phyloP scores from a whole-genome alignment of 2,888 invertebrate genomes.

The Nephrotoma guestfalica region DNA sequence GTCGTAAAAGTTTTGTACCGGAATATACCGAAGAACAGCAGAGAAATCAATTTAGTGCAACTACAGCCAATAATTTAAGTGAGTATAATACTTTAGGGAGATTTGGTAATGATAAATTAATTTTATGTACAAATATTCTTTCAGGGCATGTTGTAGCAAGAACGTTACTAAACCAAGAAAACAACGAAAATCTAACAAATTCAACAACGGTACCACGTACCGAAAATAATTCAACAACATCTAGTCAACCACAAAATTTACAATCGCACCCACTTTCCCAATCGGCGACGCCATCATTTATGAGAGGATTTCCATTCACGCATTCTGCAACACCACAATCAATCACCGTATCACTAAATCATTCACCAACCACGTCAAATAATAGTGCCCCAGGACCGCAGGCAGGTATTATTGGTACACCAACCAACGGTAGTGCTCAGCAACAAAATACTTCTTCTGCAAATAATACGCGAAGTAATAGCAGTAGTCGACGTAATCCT shows the following conservation, averaged over 20 bases:
- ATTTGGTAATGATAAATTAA: neutral
- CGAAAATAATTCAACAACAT: constrained; percentile 3
- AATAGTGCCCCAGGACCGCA: neutral
- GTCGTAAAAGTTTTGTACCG: constrained; percentile 59
- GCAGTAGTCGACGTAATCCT: neutral
- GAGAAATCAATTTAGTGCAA: constrained; percentile 1
- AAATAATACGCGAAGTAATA: neutral
- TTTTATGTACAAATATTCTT: neutral
- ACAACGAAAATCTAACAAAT: constrained; percentile 5
- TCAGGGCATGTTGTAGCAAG: constrained; percentile 9
- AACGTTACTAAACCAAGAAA: neutral
- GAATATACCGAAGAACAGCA: constrained; percentile 27
- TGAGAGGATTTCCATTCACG: constrained; percentile 11
- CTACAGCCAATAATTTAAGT: constrained; percentile 14
- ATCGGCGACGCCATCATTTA: constrained; percentile 6
- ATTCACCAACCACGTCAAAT: neutral
- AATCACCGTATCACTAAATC: neutral
- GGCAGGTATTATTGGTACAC: neutral
- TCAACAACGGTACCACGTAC: neutral
- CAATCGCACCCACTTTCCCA: constrained; percentile 10
- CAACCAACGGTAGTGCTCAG: neutral
- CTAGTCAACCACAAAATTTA: constrained; percentile 10
- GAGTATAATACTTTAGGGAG: constrained; percentile 8
- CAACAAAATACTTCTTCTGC: neutral
- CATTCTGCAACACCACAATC: constrained; percentile 5